Base-by-base conservation (phyloP, 2,113 vertebrate genomes). In the Anser cygnoides region DNA sequence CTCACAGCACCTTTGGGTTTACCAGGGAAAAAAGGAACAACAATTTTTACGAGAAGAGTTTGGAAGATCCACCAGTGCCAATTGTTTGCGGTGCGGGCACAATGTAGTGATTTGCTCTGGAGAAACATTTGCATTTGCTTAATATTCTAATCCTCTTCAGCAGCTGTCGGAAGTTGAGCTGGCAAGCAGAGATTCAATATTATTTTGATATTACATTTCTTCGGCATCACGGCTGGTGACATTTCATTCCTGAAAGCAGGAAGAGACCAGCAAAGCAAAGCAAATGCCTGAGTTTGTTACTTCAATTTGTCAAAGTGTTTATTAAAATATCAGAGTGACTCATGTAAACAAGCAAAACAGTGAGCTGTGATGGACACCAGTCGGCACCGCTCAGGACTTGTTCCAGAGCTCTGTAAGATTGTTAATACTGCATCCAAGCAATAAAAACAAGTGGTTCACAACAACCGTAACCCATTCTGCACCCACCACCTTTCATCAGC, bases 211-310 rank as follows among this genome's bases (percentile, higher is more conserved):
- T 43, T 72, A 90, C 43, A 68, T 65, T 78, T 81, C 66, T 81
- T 84, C 49, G 72, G 57, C 73, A 94, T 68, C 62, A 25, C 9
- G 72, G 57, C 63, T 81, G 61, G 68, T 44, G 73, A 61, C 92
- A 84, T 18, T 81, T 90, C 87, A 91, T 68, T 87, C 70, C 92
- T 88, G 66, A 92, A 92, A 92, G 80, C 80, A 93, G 25, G 59
- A 90, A 90, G 20, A 22, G 18, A 90, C 35, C 72, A 83, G 67
- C 79, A 95, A 91, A 67, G 79, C 75, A 92, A 80, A 82, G 35
- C 16, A 93, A 93, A 81, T 57, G 57, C 29, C 76, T 72, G n/a
- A 85, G 58, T 29, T 58, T 76, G 33, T 54, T 92, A 54, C 41
- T 37, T 92, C 72, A 22, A 75, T 78, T 88, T 91, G 79, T 55